These are phyloP conservation scores for Calameuta idolon DNA, from an alignment of 2,888 invertebrate species.

Conservation along the genomic window DNA sequence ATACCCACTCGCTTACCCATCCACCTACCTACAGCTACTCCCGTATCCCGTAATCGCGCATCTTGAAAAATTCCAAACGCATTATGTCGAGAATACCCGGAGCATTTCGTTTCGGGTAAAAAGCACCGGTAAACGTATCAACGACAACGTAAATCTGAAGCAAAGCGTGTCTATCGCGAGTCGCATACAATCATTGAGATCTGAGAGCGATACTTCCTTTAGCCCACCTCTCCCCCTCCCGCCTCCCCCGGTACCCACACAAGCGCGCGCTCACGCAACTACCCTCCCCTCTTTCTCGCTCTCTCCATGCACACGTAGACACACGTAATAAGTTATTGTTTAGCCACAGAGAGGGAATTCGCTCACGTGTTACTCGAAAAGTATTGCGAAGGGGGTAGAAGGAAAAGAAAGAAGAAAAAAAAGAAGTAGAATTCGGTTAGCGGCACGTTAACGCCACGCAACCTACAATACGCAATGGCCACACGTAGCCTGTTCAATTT, in stretches of 20 bases:
- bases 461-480: constrained; percentile 1
- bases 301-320: constrained; percentile 18
- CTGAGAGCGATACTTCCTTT: background rate
- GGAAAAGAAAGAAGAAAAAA: too few species aligned
- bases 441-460: constrained; percentile 3
- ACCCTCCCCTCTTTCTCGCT: background rate
- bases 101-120: background rate
- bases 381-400: background rate
- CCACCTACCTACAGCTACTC: background rate
- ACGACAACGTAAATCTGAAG: background rate
- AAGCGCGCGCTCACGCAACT: background rate
- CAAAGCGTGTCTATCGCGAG: background rate
- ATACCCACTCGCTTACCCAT: background rate
- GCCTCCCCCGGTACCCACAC: too few species aligned
- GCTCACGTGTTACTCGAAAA: background rate
- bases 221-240: too few species aligned
- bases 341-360: background rate
- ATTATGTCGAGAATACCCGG: background rate
- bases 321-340: constrained; percentile 22
- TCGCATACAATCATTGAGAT: background rate
- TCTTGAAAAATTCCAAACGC: background rate
- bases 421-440: background rate
- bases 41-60: background rate
- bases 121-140: background rate
- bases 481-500: constrained; percentile 34